A percentile compares a stretch with the other conserved stretches of the same genome.
Conservation (phyloP, 2,888 invertebrate species). For the Drosophila buzzatii region DNA sequence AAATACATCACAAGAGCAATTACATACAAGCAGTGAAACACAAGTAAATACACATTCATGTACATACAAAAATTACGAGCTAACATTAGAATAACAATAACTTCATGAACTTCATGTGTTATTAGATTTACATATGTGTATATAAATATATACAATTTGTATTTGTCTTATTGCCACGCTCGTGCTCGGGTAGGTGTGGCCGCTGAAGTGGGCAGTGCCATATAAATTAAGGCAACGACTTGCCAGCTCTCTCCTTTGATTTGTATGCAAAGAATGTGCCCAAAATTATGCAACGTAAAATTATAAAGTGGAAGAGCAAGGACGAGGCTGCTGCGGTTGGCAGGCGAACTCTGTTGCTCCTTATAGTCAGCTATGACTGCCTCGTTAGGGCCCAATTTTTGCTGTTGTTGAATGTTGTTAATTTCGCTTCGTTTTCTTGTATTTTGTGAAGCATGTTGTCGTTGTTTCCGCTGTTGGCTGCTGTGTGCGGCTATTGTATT, state of each 20-base stretch:
- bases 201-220: conserved; percentile 30
- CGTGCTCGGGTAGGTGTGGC: conserved; percentile 23
- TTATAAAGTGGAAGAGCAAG: conserved; percentile 25
- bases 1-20: conserved; percentile 41
- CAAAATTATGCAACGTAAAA: conserved; percentile 53
- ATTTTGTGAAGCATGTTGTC: conserved; percentile 12
- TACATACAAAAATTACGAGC: background rate
- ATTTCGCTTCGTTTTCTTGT: background rate
- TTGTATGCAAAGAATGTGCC: conserved; percentile 27
- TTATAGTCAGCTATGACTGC: conserved; percentile 4
- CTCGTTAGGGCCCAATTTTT: conserved; percentile 49
- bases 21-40: conserved; percentile 6
- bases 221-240: conserved; percentile 26
- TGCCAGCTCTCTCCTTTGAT: conserved; percentile 35
- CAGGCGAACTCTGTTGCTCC: conserved; percentile 18
- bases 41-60: conserved; percentile 1
- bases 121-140: background rate
- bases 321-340: conserved; percentile 33
- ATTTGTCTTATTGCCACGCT: conserved; percentile 40
- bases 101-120: conserved; percentile 1
- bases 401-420: conserved; percentile 12
- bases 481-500: conserved; percentile 13
- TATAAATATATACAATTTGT: background rate
- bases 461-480: conserved; percentile 25
- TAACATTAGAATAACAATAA: conserved; percentile 9